Percentiles rank a stretch among this genome's conserved stretches.
These are phyloP conservation scores for Maniola jurtina DNA, from an alignment of 1,140 invertebrate species.

Conservation along the genomic window DNA sequence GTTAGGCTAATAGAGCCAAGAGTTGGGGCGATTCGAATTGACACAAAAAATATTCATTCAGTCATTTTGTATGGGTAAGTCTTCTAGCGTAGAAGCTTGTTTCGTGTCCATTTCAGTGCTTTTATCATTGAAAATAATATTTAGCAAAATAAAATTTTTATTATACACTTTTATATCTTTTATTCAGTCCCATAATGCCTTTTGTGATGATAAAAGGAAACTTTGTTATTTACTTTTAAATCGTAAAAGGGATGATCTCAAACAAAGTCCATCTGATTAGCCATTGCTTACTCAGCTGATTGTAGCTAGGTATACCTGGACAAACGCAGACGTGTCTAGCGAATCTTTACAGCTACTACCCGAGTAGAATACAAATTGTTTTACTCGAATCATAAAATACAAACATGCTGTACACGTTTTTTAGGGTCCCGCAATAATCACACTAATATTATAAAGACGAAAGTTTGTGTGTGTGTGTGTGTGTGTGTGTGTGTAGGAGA, in stretches of 20 bases:
- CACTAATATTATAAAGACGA: too few relatives aligned
- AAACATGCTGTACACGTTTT: constrained; percentile 47
- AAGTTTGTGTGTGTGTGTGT: too few relatives aligned
- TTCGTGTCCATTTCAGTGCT: too few relatives aligned
- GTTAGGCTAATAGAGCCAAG: too few relatives aligned
- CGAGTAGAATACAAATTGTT: constrained; percentile 65
- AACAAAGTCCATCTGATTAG: constrained; percentile 20
- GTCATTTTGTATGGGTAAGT: too few relatives aligned
- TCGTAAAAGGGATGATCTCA: constrained; percentile 5
- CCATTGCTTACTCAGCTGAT: constrained; percentile 51
- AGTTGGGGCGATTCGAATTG: too few relatives aligned
- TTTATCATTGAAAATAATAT: too few relatives aligned
- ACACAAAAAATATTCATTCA: too few relatives aligned
- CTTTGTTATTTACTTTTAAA: not conserved
- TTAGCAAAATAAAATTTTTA: too few relatives aligned
- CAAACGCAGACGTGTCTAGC: constrained; percentile 44
- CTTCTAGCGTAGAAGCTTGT: too few relatives aligned
- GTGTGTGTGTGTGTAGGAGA: too few relatives aligned
- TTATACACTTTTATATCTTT: not conserved
- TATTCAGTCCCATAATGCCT: not conserved
- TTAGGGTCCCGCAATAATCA: constrained; percentile 36
- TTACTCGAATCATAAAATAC: constrained; percentile 56
- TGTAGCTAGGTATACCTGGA: constrained; percentile 50
- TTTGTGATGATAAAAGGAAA: not conserved
- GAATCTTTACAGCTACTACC: constrained; percentile 52